Percentiles rank a stretch among this genome's conserved stretches.
Conservation (phyloP, 2,113 vertebrate genomes). For the Eurypyga helias region DNA sequence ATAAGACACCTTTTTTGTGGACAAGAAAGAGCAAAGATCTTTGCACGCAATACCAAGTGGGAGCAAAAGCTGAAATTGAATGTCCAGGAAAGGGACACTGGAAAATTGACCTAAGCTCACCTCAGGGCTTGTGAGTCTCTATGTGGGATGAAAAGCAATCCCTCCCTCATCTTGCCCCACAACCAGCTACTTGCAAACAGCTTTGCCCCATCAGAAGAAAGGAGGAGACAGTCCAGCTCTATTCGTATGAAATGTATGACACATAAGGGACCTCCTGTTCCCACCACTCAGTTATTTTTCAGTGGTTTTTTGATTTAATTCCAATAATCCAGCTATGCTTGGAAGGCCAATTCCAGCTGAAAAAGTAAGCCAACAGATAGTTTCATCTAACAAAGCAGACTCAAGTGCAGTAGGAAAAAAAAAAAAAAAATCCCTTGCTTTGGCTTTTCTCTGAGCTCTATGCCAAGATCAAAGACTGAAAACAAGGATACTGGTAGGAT, state of each 20-base stretch:
- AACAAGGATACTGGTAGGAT: background rate
- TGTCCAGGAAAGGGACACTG: background rate
- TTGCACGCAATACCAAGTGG: background rate
- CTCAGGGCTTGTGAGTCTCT: background rate
- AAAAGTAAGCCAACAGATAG: background rate
- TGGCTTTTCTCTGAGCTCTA: background rate
- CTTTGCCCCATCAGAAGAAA: background rate
- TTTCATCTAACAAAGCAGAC: background rate
- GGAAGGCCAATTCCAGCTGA: background rate
- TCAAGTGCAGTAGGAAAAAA: background rate
- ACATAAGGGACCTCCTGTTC: background rate
- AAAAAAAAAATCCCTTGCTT: background rate
- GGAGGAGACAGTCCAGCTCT: background rate
- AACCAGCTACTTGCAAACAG: background rate
- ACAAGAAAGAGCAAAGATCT: background rate
- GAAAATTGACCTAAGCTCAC: background rate
- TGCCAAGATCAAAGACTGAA: slow-evolving; percentile 8
- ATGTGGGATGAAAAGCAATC: background rate
- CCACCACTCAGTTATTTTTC: background rate
- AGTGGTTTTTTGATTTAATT: background rate
- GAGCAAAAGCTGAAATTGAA: slow-evolving; percentile 5
- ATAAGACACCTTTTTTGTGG: background rate
- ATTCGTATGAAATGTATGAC: background rate
- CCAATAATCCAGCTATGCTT: background rate
- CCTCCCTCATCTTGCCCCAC: background rate